These are phyloP conservation scores for Chrysoperla carnea DNA, from an alignment of 1,140 invertebrate species.

Conservation along the genomic window DNA sequence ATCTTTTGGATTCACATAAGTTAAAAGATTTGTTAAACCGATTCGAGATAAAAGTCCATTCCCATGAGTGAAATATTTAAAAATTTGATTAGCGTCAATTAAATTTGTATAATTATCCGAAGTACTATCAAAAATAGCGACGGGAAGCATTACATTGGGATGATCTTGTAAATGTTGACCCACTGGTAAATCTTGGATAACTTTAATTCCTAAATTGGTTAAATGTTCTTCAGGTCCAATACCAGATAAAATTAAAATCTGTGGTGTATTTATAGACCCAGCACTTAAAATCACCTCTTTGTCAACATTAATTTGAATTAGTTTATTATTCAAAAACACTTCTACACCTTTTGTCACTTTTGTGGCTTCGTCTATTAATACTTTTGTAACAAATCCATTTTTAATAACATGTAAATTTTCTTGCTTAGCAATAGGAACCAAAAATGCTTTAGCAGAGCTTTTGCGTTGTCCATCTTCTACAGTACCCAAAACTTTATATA, in stretches of 20 bases:
- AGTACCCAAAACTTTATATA: conserved; percentile 23
- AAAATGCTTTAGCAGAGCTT: conserved; percentile 34
- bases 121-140: conserved; percentile 2
- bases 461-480: conserved; percentile 29
- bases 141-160: conserved; percentile 6
- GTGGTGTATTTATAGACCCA: conserved; percentile 25
- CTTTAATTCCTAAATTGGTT: conserved; percentile 16
- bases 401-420: conserved; percentile 31
- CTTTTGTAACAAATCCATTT: conserved; percentile 22
- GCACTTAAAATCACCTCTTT: conserved; percentile 39
- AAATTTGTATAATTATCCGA: neutral
- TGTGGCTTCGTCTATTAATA: conserved; percentile 32
- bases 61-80: neutral
- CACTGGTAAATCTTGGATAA: conserved; percentile 32
- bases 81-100: neutral
- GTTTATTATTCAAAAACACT: conserved; percentile 20
- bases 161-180: conserved; percentile 41
- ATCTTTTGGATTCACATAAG: neutral
- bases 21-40: neutral
- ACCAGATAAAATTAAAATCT: conserved; percentile 38
- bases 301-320: conserved; percentile 20
- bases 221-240: conserved; percentile 31
- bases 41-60: neutral
- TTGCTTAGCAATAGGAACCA: conserved; percentile 28
- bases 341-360: conserved; percentile 40